Percentiles rank a stretch among this genome's conserved stretches.
Evolutionary conservation across 2,888 invertebrate genomes (phyloP).

Genomic region (Sminthurides aquaticus): DNA sequence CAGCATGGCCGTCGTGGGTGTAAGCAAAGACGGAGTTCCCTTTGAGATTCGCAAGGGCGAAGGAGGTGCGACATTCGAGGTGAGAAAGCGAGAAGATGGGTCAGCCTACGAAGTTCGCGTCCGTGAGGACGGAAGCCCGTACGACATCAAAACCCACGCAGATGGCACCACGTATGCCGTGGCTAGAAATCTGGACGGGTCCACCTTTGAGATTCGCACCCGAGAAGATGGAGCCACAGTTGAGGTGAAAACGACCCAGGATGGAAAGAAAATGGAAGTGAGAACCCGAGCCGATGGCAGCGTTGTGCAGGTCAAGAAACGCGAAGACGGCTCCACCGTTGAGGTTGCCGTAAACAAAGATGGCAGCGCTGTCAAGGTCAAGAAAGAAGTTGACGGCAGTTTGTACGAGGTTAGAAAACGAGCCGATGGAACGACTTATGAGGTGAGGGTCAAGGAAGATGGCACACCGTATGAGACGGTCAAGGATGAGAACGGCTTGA

Average conservation of each 20-base stretch:
- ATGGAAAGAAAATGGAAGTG: constrained; percentile 8
- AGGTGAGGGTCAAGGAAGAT: constrained; percentile 7
- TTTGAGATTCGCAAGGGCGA: background rate
- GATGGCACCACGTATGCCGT: constrained; percentile 9
- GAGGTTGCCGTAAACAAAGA: constrained; percentile 12
- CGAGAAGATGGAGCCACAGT: constrained; percentile 6
- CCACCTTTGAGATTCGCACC: background rate
- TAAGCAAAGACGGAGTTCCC: constrained; percentile 1
- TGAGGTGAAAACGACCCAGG: background rate
- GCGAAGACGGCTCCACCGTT: background rate
- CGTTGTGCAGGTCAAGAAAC: constrained; percentile 1
- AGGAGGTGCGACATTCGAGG: background rate
- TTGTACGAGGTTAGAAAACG: constrained; percentile 12
- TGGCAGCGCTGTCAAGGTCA: background rate
- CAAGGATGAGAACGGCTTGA: constrained; percentile 10
- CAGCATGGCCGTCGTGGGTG: background rate
- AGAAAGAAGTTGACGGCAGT: constrained; percentile 8
- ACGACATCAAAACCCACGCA: background rate
- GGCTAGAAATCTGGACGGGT: background rate
- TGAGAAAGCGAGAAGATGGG: background rate
- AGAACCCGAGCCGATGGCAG: constrained; percentile 9
- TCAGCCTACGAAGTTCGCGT: background rate
- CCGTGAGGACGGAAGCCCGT: constrained; percentile 8
- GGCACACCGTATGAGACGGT: constrained; percentile 13
- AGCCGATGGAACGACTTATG: constrained; percentile 10